Base-by-base conservation (phyloP, 2,888 invertebrate species). In the Seira sanloemensis region DNA sequence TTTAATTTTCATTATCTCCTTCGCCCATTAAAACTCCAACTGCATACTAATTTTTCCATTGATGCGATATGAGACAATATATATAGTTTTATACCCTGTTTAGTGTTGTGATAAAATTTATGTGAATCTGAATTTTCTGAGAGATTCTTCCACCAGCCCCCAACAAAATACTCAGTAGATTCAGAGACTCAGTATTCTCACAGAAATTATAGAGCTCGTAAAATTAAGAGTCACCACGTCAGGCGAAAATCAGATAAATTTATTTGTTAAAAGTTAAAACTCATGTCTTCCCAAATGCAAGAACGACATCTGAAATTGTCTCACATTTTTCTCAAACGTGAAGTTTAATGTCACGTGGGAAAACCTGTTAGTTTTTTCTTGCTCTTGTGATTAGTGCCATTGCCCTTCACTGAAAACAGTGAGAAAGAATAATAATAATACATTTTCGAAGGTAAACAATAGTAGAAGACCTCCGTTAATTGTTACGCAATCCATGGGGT, bases 331-430 rank as follows among this genome's bases (percentile, higher is more conserved):
- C 18, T 23, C 5, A 37, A 37, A 37, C 62, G 24, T 73, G 79
- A 79, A 79, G 79, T 79, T 79, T 79, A 79, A 79, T 79, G 79
- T 79, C 79, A 79, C 23, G 79, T 73, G 73, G 58, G 79, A 79
- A 79, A 73, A 73, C 78, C 37, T 69, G 71, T 68, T 78, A 58
- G 12, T 12, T 4, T 37, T 37, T 37, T 37, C 37, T 4, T 26
- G 54, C 54, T 54, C 58, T 67, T 77, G 37, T 37, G 12, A 37
- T 37, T 37, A 37, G 37, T 37, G 77, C 24, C 24, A 24, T 54
- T 76, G 26, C 77, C 77, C 77, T 26, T n/a, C 67, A 18, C 67
- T 76, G 50, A 37, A 62, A 74, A 72, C 54, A 72, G 12, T 37
- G 37, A 12, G 37, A 72, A 24, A 71, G 23, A 71, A 71, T 71